Percentiles rank a stretch among this genome's conserved stretches.
phyloP scores from a whole-genome alignment of 2,113 vertebrate species.

The Pycnonotus jocosus region DNA sequence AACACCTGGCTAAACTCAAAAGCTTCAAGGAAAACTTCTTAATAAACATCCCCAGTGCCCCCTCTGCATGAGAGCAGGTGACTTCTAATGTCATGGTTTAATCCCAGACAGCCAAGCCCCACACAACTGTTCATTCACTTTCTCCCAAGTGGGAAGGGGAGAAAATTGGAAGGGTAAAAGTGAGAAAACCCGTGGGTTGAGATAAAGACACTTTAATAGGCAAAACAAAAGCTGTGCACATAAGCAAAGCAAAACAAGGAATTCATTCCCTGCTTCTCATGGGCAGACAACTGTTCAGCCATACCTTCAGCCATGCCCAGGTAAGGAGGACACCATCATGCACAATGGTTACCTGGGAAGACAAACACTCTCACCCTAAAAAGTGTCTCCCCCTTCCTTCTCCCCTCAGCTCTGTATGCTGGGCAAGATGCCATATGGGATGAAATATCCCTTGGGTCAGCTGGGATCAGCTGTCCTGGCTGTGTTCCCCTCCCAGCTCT shows the following conservation, averaged over 20 bases:
- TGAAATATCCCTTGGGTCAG: background rate
- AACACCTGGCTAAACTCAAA: background rate
- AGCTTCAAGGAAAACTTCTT: background rate
- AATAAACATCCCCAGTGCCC: background rate
- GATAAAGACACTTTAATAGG: background rate
- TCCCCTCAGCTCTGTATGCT: background rate
- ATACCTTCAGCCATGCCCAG: background rate
- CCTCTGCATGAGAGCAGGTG: background rate
- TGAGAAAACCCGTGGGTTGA: background rate
- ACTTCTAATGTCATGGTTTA: background rate
- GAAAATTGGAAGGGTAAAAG: background rate
- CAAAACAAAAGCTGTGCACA: background rate
- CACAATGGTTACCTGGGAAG: background rate
- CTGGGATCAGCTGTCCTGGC: background rate
- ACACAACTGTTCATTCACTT: background rate
- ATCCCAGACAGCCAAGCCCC: background rate
- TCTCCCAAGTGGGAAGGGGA: background rate
- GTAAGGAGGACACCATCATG: background rate
- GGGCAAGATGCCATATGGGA: too few relatives aligned
- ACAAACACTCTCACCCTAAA: background rate
- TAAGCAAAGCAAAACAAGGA: background rate
- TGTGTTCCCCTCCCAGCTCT: background rate
- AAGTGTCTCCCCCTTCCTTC: background rate
- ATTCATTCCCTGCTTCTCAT: background rate
- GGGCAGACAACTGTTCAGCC: background rate